These are phyloP conservation scores for Cerceris ruficornis DNA, from an alignment of 2,888 invertebrate species.

Conservation along the genomic window DNA sequence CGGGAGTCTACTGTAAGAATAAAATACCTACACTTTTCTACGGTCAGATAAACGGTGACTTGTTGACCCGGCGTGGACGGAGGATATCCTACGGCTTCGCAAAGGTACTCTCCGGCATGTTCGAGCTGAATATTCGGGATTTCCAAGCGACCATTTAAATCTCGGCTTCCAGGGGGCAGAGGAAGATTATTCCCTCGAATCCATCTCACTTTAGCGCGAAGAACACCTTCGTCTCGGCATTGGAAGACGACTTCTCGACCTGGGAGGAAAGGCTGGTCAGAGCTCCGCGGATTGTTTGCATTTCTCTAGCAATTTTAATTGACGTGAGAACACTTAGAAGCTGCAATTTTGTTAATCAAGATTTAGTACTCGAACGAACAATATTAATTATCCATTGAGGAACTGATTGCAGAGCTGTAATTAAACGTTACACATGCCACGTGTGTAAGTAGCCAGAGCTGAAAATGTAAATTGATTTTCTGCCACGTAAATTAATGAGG, in stretches of 20 bases:
- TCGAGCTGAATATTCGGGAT: slow-evolving; percentile 90
- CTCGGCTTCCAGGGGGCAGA: slow-evolving; percentile 89
- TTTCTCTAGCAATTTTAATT: not conserved
- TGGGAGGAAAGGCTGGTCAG: slow-evolving; percentile 73
- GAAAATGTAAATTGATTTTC: no score
- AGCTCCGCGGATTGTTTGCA: not conserved
- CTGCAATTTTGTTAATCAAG: not conserved
- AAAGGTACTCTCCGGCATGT: slow-evolving; percentile 92
- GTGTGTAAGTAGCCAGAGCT: no score
- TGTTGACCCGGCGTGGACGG: slow-evolving; percentile 86
- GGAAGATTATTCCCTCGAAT: slow-evolving; percentile 87
- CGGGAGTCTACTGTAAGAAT: no score
- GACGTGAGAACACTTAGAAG: not conserved
- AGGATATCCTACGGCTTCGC: slow-evolving; percentile 89
- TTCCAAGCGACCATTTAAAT: slow-evolving; percentile 91
- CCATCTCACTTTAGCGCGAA: slow-evolving; percentile 90
- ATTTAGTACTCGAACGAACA: not conserved
- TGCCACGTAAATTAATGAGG: not conserved
- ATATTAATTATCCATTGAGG: no score
- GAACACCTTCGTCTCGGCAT: slow-evolving; percentile 94
- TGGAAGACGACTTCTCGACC: slow-evolving; percentile 96
- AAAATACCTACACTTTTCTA: slow-evolving; percentile 88
- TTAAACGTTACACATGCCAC: no score
- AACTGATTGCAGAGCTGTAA: no score
- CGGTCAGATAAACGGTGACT: slow-evolving; percentile 87